phyloP scores from a whole-genome alignment of 2,797 vertebrate species.

The Hoplostethus mediterraneus region DNA sequence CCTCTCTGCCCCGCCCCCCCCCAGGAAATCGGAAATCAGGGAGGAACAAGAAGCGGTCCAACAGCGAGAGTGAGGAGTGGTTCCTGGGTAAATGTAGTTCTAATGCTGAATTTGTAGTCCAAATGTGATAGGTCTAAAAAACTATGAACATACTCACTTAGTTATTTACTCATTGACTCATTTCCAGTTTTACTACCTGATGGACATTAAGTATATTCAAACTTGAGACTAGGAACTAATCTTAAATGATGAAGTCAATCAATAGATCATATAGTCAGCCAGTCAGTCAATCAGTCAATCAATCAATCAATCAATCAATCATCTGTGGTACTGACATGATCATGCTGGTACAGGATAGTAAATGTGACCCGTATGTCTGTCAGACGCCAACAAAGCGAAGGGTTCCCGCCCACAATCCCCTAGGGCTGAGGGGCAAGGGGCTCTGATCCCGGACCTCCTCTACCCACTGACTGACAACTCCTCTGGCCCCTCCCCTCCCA shows the following conservation, averaged over 20 bases:
- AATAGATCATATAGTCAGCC: no score
- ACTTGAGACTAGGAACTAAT: no score
- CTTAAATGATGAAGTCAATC: no score
- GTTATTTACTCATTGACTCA: no score
- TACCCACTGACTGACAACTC: constrained; percentile 8
- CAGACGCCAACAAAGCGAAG: neutral
- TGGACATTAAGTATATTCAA: no score
- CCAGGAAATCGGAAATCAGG: constrained; percentile 48
- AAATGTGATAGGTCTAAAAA: neutral
- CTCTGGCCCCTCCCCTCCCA: constrained; percentile 14
- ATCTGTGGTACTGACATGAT: no score
- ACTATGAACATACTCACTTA: no score
- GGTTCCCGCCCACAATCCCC: constrained; percentile 23
- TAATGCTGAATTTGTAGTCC: neutral
- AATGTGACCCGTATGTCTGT: neutral
- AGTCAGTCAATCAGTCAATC: no score
- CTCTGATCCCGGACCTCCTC: neutral
- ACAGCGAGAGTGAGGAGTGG: constrained; percentile 74
- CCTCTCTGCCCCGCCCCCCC: neutral
- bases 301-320: no score
- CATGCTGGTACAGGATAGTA: neutral
- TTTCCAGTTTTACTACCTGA: no score
- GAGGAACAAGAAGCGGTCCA: constrained; percentile 34
- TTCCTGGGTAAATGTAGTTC: constrained; percentile 49
- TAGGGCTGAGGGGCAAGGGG: constrained; percentile 22